These are phyloP conservation scores for Mactromeris polynyma DNA, from an alignment of 2,888 invertebrate genomes.

Conservation along the genomic window DNA sequence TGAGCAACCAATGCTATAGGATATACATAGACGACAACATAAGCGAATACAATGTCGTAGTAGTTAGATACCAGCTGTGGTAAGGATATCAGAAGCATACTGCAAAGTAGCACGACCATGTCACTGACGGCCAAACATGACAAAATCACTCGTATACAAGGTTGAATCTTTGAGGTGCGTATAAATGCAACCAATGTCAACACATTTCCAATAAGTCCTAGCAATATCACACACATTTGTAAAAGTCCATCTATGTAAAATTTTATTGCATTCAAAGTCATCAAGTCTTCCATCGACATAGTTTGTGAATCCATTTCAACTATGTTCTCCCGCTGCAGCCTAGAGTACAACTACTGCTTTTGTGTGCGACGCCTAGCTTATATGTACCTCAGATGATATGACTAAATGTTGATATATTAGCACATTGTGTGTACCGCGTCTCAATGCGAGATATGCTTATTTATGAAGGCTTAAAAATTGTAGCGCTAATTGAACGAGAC, in stretches of 20 bases:
- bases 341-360: too few relatives aligned
- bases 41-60: not conserved
- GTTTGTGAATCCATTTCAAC: not conserved
- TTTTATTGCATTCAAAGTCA: not conserved
- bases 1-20: not conserved
- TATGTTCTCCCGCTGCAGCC: too few relatives aligned
- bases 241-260: conserved; percentile 6
- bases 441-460: too few relatives aligned
- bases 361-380: too few relatives aligned
- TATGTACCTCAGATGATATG: too few relatives aligned
- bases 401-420: too few relatives aligned
- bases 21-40: not conserved
- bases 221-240: not conserved
- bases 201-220: not conserved
- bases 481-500: too few relatives aligned
- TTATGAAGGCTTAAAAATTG: too few relatives aligned
- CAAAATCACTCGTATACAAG: not conserved
- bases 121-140: not conserved
- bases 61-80: not conserved
- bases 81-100: not conserved
- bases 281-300: not conserved
- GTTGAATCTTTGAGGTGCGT: not conserved
- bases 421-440: too few relatives aligned
- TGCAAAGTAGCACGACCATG: not conserved
- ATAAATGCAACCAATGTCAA: not conserved